Evolutionary conservation across 2,888 invertebrate species (phyloP).

Genomic region (Himalopsyche anomala): DNA sequence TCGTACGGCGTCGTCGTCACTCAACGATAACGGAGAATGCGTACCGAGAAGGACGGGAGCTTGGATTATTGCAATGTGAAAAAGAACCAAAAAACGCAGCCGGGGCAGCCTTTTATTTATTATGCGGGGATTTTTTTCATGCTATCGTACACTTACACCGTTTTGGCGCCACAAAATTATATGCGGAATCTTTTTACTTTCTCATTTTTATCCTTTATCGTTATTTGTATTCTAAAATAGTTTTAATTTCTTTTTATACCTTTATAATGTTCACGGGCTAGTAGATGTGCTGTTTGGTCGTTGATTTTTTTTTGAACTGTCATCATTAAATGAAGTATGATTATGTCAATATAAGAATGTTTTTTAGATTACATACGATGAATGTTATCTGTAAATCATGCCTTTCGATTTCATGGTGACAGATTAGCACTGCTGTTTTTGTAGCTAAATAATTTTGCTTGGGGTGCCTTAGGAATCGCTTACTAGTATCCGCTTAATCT

Average conservation of each 20-base stretch:
- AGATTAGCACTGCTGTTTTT: background rate
- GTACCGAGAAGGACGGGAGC: background rate
- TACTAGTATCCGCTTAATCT: background rate
- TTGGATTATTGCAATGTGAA: conserved; percentile 40
- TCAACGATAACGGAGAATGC: background rate
- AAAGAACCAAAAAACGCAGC: conserved; percentile 35
- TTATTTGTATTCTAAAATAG: conserved; percentile 3
- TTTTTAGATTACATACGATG: no score
- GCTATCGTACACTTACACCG: conserved; percentile 29
- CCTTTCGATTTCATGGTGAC: background rate
- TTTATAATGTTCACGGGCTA: conserved; percentile 31
- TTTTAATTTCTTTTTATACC: conserved; percentile 1
- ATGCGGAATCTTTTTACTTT: background rate
- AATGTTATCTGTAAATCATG: background rate
- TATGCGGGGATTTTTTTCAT: conserved; percentile 41
- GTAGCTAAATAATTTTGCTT: background rate
- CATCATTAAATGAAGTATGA: background rate
- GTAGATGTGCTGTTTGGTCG: conserved; percentile 5
- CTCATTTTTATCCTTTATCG: conserved; percentile 18
- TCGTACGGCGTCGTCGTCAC: background rate
- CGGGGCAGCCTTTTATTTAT: conserved; percentile 28
- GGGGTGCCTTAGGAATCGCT: conserved; percentile 27
- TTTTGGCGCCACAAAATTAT: conserved; percentile 32
- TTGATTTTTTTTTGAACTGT: background rate
- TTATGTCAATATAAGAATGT: background rate